Evolutionary conservation across 2,113 vertebrate genomes (phyloP).

Genomic region (Ptyas mucosa): DNA sequence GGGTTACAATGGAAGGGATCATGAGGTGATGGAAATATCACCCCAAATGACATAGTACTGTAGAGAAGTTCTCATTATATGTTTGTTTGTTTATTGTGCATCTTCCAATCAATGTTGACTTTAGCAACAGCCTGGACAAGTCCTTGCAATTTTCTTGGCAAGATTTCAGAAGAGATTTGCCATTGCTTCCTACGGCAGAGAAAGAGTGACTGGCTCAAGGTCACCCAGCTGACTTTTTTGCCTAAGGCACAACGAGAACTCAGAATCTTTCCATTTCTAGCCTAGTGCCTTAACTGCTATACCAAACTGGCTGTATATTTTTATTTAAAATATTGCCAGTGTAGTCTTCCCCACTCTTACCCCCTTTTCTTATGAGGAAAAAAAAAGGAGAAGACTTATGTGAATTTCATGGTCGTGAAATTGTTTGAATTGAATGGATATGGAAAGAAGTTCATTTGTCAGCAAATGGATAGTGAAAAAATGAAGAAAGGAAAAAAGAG

Average conservation of each 20-base stretch:
- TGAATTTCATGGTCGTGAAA: background rate
- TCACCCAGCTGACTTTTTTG: background rate
- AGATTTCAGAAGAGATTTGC: background rate
- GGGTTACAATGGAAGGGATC: background rate
- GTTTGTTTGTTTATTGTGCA: background rate
- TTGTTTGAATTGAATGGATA: background rate
- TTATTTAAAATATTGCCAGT: background rate
- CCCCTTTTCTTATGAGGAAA: background rate
- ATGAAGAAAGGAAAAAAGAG: background rate
- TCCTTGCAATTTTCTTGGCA: background rate
- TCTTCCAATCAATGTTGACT: background rate
- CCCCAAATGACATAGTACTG: background rate
- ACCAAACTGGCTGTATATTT: background rate
- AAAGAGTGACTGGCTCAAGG: background rate
- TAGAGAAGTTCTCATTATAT: background rate
- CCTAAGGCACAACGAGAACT: background rate
- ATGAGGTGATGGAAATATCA: background rate
- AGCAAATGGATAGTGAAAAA: background rate
- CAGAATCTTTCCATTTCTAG: background rate
- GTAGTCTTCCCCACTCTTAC: background rate
- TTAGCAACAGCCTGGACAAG: background rate
- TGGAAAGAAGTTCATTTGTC: background rate
- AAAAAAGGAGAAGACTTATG: background rate
- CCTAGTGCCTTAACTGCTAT: background rate
- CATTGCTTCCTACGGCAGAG: background rate